Conservation (phyloP, 2,888 invertebrate genomes). For the Polymixis lichenea region DNA sequence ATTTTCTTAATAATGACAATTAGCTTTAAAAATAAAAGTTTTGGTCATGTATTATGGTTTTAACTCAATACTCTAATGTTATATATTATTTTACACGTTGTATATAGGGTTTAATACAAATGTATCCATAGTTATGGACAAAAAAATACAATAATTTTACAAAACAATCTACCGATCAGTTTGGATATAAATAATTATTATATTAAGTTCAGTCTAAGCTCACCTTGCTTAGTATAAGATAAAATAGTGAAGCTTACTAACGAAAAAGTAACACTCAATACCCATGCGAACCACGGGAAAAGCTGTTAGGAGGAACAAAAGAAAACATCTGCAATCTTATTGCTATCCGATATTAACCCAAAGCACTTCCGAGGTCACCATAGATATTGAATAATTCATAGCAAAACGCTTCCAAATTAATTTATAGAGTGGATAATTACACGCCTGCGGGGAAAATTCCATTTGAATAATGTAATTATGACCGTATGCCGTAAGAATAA, state of each 20-base stretch:
- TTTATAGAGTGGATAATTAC: slow-evolving; percentile 66
- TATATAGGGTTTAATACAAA: background rate
- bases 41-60: no score
- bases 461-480: slow-evolving; percentile 66
- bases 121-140: background rate
- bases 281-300: background rate
- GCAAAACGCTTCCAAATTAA: slow-evolving; percentile 60
- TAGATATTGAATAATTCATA: slow-evolving; percentile 62
- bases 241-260: background rate
- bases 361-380: slow-evolving; percentile 27
- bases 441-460: slow-evolving; percentile 45
- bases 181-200: background rate
- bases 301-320: slow-evolving; percentile 34
- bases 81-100: no score
- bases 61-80: no score
- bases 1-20: no score
- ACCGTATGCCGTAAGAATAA: slow-evolving; percentile 59
- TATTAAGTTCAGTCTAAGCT: background rate
- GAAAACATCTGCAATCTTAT: slow-evolving; percentile 46
- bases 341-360: slow-evolving; percentile 53
- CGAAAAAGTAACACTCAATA: background rate
- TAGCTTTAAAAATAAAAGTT: no score
- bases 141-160: background rate
- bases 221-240: no score
- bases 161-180: slow-evolving; percentile 2